These are phyloP conservation scores for Spilogale gracilis DNA, from an alignment of 2,113 vertebrate genomes.

Conservation along the genomic window DNA sequence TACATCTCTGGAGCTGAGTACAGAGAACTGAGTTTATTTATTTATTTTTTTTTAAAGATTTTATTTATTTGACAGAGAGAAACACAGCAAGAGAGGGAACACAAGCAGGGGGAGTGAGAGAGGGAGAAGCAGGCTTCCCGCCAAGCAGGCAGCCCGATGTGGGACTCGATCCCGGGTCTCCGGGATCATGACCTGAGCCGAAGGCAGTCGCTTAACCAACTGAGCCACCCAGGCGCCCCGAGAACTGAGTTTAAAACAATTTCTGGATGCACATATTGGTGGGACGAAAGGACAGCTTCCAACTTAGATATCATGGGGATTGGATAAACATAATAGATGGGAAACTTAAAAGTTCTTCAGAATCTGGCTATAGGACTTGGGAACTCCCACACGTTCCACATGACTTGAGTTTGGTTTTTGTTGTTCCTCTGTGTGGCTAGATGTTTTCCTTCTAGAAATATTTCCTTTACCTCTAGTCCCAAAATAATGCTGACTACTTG, in stretches of 20 bases:
- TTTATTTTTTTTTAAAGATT: too few relatives aligned
- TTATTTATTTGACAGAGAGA: too few relatives aligned
- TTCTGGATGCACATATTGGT: background rate
- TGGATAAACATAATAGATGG: background rate
- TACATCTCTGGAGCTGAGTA: background rate
- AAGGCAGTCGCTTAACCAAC: too few relatives aligned
- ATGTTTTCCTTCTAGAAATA: constrained; percentile 56
- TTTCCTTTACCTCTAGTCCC: background rate
- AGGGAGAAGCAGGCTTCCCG: too few relatives aligned
- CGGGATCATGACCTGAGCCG: too few relatives aligned
- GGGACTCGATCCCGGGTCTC: too few relatives aligned
- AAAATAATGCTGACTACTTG: background rate
- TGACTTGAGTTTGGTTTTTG: background rate
- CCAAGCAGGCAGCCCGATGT: too few relatives aligned
- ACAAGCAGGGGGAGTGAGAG: too few relatives aligned
- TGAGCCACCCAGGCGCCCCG: too few relatives aligned
- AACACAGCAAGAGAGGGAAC: too few relatives aligned
- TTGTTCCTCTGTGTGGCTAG: background rate
- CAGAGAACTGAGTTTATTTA: background rate
- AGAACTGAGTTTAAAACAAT: background rate
- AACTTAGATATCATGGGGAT: background rate
- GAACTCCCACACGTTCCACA: background rate
- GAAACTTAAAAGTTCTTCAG: background rate
- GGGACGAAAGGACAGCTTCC: background rate
- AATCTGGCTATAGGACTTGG: background rate